Percentiles rank a stretch among this genome's conserved stretches.
Conservation (phyloP, 2,888 invertebrate species). For the Schizotus pectinicornis region DNA sequence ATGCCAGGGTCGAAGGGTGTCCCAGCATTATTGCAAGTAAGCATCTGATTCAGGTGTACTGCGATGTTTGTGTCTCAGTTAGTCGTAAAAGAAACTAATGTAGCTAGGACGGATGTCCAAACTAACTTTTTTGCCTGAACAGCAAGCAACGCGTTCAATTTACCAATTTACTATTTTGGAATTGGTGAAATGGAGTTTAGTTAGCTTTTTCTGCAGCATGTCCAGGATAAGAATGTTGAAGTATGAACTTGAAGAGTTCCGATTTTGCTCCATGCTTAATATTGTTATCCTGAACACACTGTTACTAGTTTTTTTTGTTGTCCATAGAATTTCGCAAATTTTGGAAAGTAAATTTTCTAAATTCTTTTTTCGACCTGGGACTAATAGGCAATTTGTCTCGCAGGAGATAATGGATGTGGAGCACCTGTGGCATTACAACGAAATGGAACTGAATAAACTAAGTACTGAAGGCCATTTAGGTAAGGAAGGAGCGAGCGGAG, state of each 20-base stretch:
- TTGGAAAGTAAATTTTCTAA: no score
- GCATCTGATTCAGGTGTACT: slow-evolving; percentile 22
- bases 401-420: slow-evolving; percentile 97
- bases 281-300: no score
- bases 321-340: background rate
- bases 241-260: no score
- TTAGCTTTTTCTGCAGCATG: no score
- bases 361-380: no score
- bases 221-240: no score
- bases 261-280: no score
- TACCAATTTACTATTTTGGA: background rate
- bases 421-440: slow-evolving; percentile 93
- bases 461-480: slow-evolving; percentile 58
- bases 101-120: no score
- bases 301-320: no score
- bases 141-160: background rate
- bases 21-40: slow-evolving; percentile 74
- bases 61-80: background rate
- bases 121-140: no score
- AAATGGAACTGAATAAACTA: slow-evolving; percentile 75
- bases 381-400: slow-evolving; percentile 36
- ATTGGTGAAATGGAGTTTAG: background rate
- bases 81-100: background rate
- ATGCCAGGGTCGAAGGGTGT: slow-evolving; percentile 57
- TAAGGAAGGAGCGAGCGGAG: slow-evolving; percentile 55